phyloP scores from a whole-genome alignment of 2,797 vertebrate genomes.

The Gymnocypris eckloni region DNA sequence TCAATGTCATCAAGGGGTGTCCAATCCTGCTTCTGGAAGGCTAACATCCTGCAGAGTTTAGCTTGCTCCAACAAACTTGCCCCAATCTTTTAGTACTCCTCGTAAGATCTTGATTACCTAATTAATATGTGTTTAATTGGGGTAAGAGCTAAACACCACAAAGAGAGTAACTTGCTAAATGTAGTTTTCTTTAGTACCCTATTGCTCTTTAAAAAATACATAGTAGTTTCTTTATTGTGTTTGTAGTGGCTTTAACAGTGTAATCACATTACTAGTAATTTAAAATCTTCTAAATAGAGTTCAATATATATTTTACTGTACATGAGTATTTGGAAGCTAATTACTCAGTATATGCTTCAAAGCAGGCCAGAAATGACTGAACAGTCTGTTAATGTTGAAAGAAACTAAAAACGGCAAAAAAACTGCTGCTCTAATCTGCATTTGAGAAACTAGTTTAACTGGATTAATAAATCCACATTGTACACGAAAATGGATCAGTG shows the following conservation, averaged over 20 bases:
- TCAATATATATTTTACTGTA: too few relatives aligned
- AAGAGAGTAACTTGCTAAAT: too few relatives aligned
- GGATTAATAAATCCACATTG: slow-evolving; percentile 39
- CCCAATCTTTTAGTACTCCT: background rate
- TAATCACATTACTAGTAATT: too few relatives aligned
- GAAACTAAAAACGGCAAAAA: slow-evolving; percentile 22
- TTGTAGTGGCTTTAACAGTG: too few relatives aligned
- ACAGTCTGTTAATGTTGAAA: slow-evolving; percentile 26
- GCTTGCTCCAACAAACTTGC: background rate
- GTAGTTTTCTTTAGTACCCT: too few relatives aligned
- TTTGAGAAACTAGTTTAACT: background rate
- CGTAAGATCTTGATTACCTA: background rate
- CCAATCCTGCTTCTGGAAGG: background rate
- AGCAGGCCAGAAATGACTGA: slow-evolving; percentile 9
- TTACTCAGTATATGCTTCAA: slow-evolving; percentile 10
- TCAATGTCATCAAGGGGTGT: background rate
- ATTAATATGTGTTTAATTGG: background rate
- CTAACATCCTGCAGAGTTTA: background rate
- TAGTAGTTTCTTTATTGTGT: too few relatives aligned
- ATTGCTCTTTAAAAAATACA: too few relatives aligned
- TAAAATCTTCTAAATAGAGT: too few relatives aligned
- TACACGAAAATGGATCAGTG: slow-evolving; percentile 45
- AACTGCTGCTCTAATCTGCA: slow-evolving; percentile 1
- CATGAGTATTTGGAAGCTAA: too few relatives aligned
- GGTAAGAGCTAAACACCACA: background rate